These are phyloP conservation scores for Thaleichthys pacificus DNA, from an alignment of 2,797 vertebrate genomes.

Conservation along the genomic window DNA sequence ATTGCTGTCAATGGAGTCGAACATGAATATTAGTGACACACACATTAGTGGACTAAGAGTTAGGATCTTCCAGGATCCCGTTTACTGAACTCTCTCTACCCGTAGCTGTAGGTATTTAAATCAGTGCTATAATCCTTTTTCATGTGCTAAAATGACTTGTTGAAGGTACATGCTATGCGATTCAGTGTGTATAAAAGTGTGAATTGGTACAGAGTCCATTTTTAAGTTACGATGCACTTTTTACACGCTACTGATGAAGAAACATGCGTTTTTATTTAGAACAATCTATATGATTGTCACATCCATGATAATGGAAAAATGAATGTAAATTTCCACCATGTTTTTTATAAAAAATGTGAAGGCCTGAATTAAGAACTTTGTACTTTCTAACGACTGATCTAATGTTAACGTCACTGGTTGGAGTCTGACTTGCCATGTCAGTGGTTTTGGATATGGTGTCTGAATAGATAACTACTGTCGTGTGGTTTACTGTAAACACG, in stretches of 20 bases:
- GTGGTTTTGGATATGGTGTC: neutral
- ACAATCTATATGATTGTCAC: neutral
- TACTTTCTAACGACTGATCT: neutral
- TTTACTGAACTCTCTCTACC: no score
- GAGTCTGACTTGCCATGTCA: conserved; percentile 2
- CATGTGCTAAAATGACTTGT: neutral
- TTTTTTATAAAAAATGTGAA: neutral
- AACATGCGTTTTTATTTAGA: conserved; percentile 2
- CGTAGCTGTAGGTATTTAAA: no score
- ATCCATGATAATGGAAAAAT: neutral
- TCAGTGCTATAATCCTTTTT: neutral
- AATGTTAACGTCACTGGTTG: neutral
- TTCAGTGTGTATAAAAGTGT: neutral
- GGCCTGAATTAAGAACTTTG: neutral
- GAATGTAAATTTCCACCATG: neutral
- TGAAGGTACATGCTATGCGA: neutral
- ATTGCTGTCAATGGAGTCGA: neutral
- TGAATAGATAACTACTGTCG: neutral
- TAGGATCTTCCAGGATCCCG: no score
- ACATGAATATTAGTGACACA: no score
- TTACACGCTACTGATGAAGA: conserved; percentile 36
- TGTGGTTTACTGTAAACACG: neutral
- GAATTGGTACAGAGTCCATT: neutral
- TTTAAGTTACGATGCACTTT: conserved; percentile 44
- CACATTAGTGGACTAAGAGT: no score